Base-by-base conservation (phyloP, 2,888 invertebrate genomes). In the Metalampra italica region DNA sequence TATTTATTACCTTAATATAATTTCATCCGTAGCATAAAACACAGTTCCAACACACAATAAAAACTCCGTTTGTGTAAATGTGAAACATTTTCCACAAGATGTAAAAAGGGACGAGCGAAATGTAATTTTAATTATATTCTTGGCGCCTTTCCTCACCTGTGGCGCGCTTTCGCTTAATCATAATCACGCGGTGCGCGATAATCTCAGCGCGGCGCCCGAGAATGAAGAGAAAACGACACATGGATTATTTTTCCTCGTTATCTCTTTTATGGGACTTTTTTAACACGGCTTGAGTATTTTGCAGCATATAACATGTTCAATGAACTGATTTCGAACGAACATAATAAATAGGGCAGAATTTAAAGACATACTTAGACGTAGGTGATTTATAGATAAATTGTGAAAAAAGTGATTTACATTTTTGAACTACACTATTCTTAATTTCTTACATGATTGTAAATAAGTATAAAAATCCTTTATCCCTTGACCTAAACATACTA, bases 41-140 rank as follows among this genome's bases (percentile, higher is more conserved):
- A 14, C 14, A 14, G 15, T 40, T 40, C 9, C 22, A 22, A 22
- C 22, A 22, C 22, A 22, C 22, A 22, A 22, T 22, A 40, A 40
- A 14, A 40, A 40, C 9, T 9, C 9, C 15, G 14, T 40, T 15
- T 40, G 13, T 13, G 29, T 45, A 49, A 50, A 37, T 41, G 30
- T 52, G 46, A 59, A 62, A 54, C 53, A 66, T 71, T 67, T 68
- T 62, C 55, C 50, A 36, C 53, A 51, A 55, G 51, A 51, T 60
- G 64, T 54, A 66, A 64, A 57, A 74, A 75, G 74, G 67, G 65
- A 63, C 57, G 59, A 64, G 60, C 60, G 62, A 71, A 74, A 78
- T 74, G 66, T 78, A 73, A 75, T 78, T 80, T 81, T 78, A 78
- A 80, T 80, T 76, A 79, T 70, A 75, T 78, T 74, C 64, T 58